Conservation (phyloP, 2,797 vertebrate species). For the Dallia pectoralis region DNA sequence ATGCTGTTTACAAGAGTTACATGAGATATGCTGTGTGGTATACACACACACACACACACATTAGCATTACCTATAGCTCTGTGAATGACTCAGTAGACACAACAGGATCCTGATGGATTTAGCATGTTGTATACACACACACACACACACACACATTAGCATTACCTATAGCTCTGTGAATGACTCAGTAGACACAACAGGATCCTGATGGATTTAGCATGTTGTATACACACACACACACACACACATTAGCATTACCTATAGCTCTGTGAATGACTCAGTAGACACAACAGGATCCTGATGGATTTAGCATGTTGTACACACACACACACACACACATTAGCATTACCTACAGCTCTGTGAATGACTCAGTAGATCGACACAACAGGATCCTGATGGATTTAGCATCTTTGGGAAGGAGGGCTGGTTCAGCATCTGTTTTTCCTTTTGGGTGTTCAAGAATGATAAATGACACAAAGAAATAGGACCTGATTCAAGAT, state of each 20-base stretch:
- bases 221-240: too few relatives aligned
- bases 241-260: background rate
- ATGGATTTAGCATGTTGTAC: too few relatives aligned
- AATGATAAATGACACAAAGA: too few relatives aligned
- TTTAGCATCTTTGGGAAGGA: too few relatives aligned
- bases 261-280: background rate
- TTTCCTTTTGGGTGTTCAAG: too few relatives aligned
- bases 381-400: too few relatives aligned
- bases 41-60: background rate
- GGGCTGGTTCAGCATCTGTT: too few relatives aligned
- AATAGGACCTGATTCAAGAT: too few relatives aligned
- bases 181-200: background rate
- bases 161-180: background rate
- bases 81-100: background rate
- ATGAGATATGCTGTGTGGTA: constrained; percentile 1
- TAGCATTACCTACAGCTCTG: background rate
- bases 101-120: too few relatives aligned
- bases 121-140: too few relatives aligned
- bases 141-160: background rate
- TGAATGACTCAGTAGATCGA: background rate
- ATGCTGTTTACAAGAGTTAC: constrained; percentile 10
- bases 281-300: too few relatives aligned
- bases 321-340: background rate
- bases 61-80: background rate
- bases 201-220: too few relatives aligned